phyloP scores from a whole-genome alignment of 2,113 vertebrate genomes.

The Chelonoidis abingdonii region DNA sequence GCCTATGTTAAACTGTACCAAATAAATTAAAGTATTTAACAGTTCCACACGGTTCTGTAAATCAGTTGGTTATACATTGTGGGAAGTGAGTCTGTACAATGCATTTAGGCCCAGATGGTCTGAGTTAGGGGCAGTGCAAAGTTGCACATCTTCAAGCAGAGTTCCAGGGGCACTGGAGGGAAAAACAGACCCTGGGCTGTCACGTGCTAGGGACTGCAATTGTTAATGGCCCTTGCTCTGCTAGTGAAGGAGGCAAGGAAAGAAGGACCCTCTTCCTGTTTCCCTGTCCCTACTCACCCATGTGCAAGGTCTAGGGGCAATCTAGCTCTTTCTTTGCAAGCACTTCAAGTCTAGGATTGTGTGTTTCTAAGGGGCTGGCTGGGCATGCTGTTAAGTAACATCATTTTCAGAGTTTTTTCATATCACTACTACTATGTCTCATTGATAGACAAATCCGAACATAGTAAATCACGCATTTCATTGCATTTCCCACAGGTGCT shows the following conservation, averaged over 20 bases:
- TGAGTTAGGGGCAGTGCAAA: neutral
- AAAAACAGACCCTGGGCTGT: neutral
- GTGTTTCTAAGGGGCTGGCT: neutral
- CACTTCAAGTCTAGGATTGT: neutral
- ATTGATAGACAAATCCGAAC: neutral
- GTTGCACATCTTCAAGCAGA: neutral
- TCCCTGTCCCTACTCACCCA: neutral
- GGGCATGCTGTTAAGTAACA: fast-evolving
- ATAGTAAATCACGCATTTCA: neutral
- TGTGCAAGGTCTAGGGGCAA: neutral
- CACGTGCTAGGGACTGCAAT: neutral
- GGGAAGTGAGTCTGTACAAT: too few species aligned
- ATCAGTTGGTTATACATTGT: neutral
- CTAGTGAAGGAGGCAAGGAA: neutral
- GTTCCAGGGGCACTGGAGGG: neutral
- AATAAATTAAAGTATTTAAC: neutral
- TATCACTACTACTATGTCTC: neutral
- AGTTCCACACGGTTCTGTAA: neutral
- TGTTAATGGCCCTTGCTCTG: neutral
- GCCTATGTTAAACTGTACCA: neutral
- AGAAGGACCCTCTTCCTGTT: neutral
- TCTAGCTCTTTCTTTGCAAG: neutral
- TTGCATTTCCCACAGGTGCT: fast-evolving
- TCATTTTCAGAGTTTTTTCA: neutral
- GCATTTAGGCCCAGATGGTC: neutral